A percentile compares a stretch with the other conserved stretches of the same genome.
Evolutionary conservation across 1,140 invertebrate genomes (phyloP).

Genomic region (Hyphantria cunea): DNA sequence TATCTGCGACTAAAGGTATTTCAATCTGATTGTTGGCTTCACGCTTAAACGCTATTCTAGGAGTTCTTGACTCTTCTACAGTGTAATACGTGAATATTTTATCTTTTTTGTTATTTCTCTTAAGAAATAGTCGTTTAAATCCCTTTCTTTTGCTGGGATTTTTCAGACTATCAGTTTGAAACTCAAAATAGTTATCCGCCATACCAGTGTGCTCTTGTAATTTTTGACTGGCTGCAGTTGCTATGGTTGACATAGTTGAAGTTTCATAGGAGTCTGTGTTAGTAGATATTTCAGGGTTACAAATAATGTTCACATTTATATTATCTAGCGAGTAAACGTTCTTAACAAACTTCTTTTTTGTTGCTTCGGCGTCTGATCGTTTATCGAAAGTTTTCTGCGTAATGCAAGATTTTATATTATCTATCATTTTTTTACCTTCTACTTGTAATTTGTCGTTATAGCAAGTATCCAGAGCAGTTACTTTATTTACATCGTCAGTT

Average conservation of each 20-base stretch:
- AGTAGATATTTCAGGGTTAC: slow-evolving; percentile 36
- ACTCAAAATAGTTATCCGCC: slow-evolving; percentile 22
- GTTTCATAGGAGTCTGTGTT: neutral
- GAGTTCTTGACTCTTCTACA: slow-evolving; percentile 3
- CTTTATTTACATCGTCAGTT: slow-evolving; percentile 42
- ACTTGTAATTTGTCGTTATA: slow-evolving; percentile 34
- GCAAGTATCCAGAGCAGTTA: slow-evolving; percentile 24
- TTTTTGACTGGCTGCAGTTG: neutral
- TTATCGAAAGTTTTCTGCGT: slow-evolving; percentile 31
- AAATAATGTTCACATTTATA: slow-evolving; percentile 65
- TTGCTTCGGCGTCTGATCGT: slow-evolving; percentile 23
- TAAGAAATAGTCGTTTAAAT: slow-evolving; percentile 37
- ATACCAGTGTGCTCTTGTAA: too few species aligned
- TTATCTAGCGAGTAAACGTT: slow-evolving; percentile 55
- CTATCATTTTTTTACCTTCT: slow-evolving; percentile 34
- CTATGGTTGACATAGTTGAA: neutral
- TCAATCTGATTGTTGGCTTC: slow-evolving; percentile 34
- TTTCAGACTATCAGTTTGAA: slow-evolving; percentile 6
- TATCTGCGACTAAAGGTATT: slow-evolving; percentile 37
- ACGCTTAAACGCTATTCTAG: slow-evolving; percentile 24
- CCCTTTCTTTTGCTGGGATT: slow-evolving; percentile 34
- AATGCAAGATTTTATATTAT: slow-evolving; percentile 41
- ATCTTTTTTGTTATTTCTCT: slow-evolving; percentile 18
- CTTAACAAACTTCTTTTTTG: slow-evolving; percentile 33
- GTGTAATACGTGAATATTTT: slow-evolving; percentile 12